These are phyloP conservation scores for Archaeoteleia sp. DNA, from an alignment of 2,888 invertebrate species.

Conservation along the genomic window DNA sequence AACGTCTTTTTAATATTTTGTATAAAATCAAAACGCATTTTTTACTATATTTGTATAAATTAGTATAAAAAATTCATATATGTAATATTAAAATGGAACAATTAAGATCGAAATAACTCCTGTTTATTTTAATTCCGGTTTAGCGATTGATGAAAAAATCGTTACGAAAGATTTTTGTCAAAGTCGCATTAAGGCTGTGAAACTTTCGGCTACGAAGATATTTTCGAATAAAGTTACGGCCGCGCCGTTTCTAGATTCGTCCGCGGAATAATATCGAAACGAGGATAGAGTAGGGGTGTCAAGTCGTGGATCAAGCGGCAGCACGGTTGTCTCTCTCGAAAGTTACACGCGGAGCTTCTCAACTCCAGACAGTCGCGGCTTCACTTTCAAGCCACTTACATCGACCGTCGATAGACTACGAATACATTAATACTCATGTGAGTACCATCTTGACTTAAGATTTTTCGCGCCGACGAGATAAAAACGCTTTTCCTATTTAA, in stretches of 20 bases:
- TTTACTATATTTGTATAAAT: no score
- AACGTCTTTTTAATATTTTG: no score
- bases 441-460: slow-evolving; percentile 29
- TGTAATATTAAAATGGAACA: no score
- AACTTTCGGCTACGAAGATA: no score
- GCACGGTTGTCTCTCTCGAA: slow-evolving; percentile 51
- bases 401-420: slow-evolving; percentile 61
- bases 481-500: no score
- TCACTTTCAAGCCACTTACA: slow-evolving; percentile 66
- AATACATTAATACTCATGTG: slow-evolving; percentile 45
- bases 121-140: no score
- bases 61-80: no score
- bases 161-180: no score
- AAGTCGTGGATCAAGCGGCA: slow-evolving; percentile 47
- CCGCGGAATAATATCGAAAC: slow-evolving; percentile 46
- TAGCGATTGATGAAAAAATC: no score
- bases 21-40: no score
- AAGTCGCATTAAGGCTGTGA: no score
- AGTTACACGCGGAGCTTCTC: slow-evolving; percentile 59
- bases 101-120: no score
- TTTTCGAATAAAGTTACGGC: slow-evolving; percentile 49
- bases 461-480: not conserved
- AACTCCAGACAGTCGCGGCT: slow-evolving; percentile 69
- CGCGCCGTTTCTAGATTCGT: slow-evolving; percentile 59
- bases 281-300: slow-evolving; percentile 56